Evolutionary conservation across 2,797 vertebrate genomes (phyloP).

Genomic region (Girardinus metallicus): DNA sequence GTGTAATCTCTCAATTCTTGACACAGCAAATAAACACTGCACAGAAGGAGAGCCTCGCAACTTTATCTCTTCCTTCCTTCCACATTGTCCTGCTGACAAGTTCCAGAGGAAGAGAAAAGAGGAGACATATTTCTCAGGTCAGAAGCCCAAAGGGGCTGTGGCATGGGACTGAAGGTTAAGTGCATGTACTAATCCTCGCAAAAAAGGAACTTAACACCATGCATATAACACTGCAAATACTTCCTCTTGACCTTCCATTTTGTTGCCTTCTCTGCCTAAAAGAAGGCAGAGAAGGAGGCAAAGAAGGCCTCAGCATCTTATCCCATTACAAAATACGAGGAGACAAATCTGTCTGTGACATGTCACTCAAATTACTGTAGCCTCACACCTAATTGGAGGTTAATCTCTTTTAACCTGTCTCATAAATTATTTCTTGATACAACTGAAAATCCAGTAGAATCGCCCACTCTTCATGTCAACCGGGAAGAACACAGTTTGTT

Average conservation of each 20-base stretch:
- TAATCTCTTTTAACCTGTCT: constrained; percentile 67
- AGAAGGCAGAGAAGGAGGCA: not conserved
- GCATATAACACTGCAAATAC: constrained; percentile 47
- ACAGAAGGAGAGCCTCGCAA: constrained; percentile 77
- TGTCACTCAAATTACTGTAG: constrained; percentile 45
- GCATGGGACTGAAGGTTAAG: constrained; percentile 79
- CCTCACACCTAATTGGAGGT: constrained; percentile 56
- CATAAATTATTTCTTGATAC: constrained; percentile 66
- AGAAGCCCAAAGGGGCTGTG: constrained; percentile 69
- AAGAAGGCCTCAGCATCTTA: constrained; percentile 6
- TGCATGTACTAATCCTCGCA: constrained; percentile 71
- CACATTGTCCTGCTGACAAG: constrained; percentile 82
- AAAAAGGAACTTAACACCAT: constrained; percentile 74
- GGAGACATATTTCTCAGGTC: constrained; percentile 74
- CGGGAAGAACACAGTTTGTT: constrained; percentile 29
- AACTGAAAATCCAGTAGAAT: constrained; percentile 52
- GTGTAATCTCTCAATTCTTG: constrained; percentile 88
- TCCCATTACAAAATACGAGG: constrained; percentile 37
- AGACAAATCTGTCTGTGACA: constrained; percentile 33
- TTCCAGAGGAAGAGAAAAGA: constrained; percentile 72
- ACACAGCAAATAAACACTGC: constrained; percentile 87
- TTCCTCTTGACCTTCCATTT: constrained; percentile 58
- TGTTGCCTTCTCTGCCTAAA: constrained; percentile 21
- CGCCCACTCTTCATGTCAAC: constrained; percentile 30
- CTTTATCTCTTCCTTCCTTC: constrained; percentile 86